Conservation (phyloP, 2,888 invertebrate species). For the Volucella zonaria region DNA sequence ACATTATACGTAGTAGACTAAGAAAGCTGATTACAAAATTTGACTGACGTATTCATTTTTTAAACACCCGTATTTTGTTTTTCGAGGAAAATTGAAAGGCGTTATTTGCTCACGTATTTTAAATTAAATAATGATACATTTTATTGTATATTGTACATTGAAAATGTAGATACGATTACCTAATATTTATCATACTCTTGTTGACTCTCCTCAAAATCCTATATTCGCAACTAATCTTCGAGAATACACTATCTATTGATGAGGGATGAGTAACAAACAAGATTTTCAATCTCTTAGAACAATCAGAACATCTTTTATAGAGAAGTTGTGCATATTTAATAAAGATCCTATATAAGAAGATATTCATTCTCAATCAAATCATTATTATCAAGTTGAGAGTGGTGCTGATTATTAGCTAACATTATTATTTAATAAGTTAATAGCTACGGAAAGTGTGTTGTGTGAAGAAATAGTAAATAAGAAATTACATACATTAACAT, state of each 20-base stretch:
- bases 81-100: too few relatives aligned
- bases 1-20: too few relatives aligned
- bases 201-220: conserved; percentile 20
- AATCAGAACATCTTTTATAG: conserved; percentile 57
- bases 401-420: conserved; percentile 58
- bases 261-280: conserved; percentile 68
- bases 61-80: too few relatives aligned
- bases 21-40: too few relatives aligned
- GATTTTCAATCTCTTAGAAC: conserved; percentile 53
- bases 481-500: conserved; percentile 48
- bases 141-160: conserved; percentile 12
- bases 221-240: conserved; percentile 31
- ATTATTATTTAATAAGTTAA: conserved; percentile 16
- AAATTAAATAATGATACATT: conserved; percentile 37
- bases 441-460: conserved; percentile 38
- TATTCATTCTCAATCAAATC: conserved; percentile 41
- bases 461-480: conserved; percentile 39
- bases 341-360: conserved; percentile 66
- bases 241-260: conserved; percentile 38
- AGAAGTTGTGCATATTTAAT: conserved; percentile 18
- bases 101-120: conserved; percentile 4
- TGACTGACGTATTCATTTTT: too few relatives aligned
- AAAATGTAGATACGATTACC: conserved; percentile 53
- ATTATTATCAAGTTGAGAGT: conserved; percentile 57
- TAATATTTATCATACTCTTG: conserved; percentile 49